Base-by-base conservation (phyloP, 2,888 invertebrate species). In the Sylvicola fuscatus region DNA sequence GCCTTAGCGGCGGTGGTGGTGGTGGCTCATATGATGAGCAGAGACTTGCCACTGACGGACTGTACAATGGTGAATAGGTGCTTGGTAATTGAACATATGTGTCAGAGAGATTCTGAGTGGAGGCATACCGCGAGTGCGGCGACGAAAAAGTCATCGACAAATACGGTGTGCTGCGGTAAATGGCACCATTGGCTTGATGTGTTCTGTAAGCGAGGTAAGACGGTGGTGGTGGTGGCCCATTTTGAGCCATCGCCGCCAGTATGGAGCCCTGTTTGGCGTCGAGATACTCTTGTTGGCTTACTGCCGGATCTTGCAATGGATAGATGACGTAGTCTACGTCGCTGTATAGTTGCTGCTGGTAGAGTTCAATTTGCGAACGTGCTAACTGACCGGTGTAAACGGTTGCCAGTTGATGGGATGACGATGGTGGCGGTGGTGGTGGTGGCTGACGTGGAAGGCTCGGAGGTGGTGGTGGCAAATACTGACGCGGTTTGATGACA, bases 301-400 rank as follows among this genome's bases (percentile, higher is more conserved):
- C 70, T 0, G 82, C 76, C 8, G 87, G 86, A 56, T 89, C 87
- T 58, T 86, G 86, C 41, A 86, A 56, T 1, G 87, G 87, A 50
- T 86, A 89, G 53, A 87, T 83, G 6, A 89, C 87, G 49, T 84
- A 89, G 56, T 89, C 87, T 3, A 84, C 83, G 49, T 89, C 87
- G 40, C 87, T 87, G 48, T 83, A 84, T 38, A 89, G 65, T 51
- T 87, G 87, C 49, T 84, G 83, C 47, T 84, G 81, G 48, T 84
- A 89, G 49, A 83, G 77, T 42, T 84, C 82, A 40, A 86, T 76
- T 50, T 84, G 86, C 15, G 75, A 73, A 13, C 73, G 62, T 0
- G 75, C 72, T 31, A 78, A 58, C 46, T 77, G 75, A 45, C 69
- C 70, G 27, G 73, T 68, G 46, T 75, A 76, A 2, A 75, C 70